Evolutionary conservation across 2,113 vertebrate genomes (phyloP).

Genomic region (Psittacula cyanocephala): DNA sequence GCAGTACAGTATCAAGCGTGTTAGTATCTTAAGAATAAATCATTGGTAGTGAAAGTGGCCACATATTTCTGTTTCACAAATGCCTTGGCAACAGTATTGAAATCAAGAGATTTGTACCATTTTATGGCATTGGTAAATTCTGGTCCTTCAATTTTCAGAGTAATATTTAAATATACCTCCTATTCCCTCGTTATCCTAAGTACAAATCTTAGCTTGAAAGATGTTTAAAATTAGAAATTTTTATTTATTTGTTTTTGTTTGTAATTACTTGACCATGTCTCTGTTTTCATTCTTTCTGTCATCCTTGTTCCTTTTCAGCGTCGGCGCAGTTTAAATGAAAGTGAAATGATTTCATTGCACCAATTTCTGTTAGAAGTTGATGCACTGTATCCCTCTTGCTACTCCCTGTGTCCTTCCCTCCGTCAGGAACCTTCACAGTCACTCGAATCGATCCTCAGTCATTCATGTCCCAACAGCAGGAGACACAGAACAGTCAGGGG

Average conservation of each 20-base stretch:
- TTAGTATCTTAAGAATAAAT: not conserved
- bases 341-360: constrained; percentile 49
- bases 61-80: not conserved
- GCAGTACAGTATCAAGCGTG: not conserved
- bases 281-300: constrained; percentile 23
- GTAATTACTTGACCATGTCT: not conserved
- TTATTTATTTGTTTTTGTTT: not conserved
- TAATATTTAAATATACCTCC: not conserved
- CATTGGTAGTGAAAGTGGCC: not conserved
- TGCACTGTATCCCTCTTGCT: constrained; percentile 31
- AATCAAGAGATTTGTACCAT: not conserved
- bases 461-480: not conserved
- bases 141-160: not conserved
- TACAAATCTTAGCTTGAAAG: not conserved
- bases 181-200: not conserved
- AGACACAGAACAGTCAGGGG: constrained; percentile 49
- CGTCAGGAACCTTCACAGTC: constrained; percentile 31
- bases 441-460: constrained; percentile 10
- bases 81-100: not conserved
- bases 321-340: constrained; percentile 48
- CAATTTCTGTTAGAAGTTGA: constrained; percentile 63
- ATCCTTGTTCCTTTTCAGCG: constrained; percentile 51
- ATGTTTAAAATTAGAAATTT: not conserved
- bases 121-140: not conserved
- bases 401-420: constrained; percentile 29